phyloP scores from a whole-genome alignment of 2,113 vertebrate genomes.

The Bostrychus sinensis region DNA sequence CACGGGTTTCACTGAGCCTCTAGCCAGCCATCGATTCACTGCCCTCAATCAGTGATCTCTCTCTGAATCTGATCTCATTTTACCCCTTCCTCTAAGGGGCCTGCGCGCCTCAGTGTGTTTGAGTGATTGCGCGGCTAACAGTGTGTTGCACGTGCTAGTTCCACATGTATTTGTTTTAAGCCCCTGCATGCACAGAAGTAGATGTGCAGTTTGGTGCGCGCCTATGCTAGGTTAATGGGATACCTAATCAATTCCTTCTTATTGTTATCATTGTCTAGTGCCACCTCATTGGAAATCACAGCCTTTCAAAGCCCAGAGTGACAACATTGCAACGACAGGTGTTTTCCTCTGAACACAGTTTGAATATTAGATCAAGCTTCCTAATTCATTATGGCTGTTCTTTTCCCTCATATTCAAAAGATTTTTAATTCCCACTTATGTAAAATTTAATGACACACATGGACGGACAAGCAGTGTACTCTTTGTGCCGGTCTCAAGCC shows the following conservation, averaged over 20 bases:
- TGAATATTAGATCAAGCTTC: constrained; percentile 15
- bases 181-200: background rate
- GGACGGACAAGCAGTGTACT: no score
- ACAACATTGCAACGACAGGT: background rate
- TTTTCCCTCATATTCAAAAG: background rate
- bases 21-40: constrained; percentile 79
- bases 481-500: no score
- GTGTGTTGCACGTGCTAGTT: constrained; percentile 15
- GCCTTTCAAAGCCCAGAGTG: constrained; percentile 19
- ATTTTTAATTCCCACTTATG: no score
- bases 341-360: background rate
- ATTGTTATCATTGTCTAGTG: constrained; percentile 38
- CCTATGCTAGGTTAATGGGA: constrained; percentile 39
- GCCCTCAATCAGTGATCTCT: constrained; percentile 84
- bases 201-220: constrained; percentile 12
- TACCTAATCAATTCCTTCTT: constrained; percentile 49
- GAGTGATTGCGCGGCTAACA: constrained; percentile 44
- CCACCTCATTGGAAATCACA: constrained; percentile 35
- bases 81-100: constrained; percentile 38
- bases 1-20: constrained; percentile 71
- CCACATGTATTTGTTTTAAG: constrained; percentile 1
- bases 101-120: constrained; percentile 38
- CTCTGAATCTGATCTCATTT: constrained; percentile 74
- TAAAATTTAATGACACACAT: no score
- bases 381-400: constrained; percentile 1